Conservation (phyloP, 2,888 invertebrate species). For the Myopa testacea region DNA sequence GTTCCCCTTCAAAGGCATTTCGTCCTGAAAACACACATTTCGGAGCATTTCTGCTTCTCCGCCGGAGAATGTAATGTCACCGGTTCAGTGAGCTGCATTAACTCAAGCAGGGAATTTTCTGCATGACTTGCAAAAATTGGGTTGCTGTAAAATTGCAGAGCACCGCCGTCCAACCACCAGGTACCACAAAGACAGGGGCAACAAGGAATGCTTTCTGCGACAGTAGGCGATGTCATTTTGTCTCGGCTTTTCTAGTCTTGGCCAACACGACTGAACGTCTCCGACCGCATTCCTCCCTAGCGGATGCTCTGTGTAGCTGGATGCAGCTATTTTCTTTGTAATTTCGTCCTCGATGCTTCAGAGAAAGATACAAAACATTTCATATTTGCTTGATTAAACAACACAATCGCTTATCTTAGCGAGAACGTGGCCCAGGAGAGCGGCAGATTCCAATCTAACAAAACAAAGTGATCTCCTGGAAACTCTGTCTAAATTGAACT, state of each 20-base stretch:
- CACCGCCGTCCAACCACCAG: conserved; percentile 16
- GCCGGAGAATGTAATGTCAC: conserved; percentile 33
- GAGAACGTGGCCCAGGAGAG: background rate
- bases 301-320: background rate
- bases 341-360: conserved; percentile 32
- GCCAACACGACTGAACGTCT: background rate
- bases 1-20: conserved; percentile 25
- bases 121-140: conserved; percentile 42
- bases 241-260: conserved; percentile 6
- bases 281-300: background rate
- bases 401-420: conserved; percentile 37
- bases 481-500: conserved; percentile 37
- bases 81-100: conserved; percentile 42
- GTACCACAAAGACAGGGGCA: conserved; percentile 25
- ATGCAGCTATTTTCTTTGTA: conserved; percentile 2
- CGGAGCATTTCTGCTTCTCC: background rate
- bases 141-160: conserved; percentile 41
- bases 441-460: conserved; percentile 16
- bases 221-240: conserved; percentile 22
- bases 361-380: conserved; percentile 38
- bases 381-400: conserved; percentile 42
- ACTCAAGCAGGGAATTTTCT: conserved; percentile 42
- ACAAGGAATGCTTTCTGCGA: conserved; percentile 3
- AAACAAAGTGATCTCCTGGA: conserved; percentile 35
- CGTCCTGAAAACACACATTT: conserved; percentile 16